Conservation (phyloP, 2,888 invertebrate species). For the Temnothorax rugatulus region DNA sequence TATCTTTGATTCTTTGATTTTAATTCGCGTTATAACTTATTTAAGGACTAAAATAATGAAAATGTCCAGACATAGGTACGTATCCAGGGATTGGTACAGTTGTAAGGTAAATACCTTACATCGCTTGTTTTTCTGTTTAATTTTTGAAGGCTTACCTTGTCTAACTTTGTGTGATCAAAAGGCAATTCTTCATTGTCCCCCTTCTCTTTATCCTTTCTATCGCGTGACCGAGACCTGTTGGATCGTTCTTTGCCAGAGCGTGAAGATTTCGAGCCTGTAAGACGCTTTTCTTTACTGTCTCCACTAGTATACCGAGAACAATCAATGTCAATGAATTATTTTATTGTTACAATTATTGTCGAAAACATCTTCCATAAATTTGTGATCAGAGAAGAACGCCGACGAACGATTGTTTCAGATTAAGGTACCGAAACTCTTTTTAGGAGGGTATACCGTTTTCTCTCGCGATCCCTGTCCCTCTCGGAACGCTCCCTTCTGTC, state of each 20-base stretch:
- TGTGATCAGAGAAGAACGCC: conserved; percentile 2
- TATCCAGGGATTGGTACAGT: no score
- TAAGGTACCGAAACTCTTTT: conserved; percentile 17
- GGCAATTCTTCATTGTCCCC: conserved; percentile 87
- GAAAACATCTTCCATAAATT: conserved; percentile 24
- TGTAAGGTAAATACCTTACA: no score
- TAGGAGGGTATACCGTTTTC: conserved; percentile 86
- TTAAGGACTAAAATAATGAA: no score
- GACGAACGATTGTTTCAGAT: neutral
- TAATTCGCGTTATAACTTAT: no score
- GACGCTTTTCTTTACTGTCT: conserved; percentile 89
- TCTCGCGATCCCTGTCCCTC: conserved; percentile 87
- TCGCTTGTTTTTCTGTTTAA: neutral
- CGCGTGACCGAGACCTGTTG: conserved; percentile 88
- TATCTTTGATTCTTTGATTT: no score
- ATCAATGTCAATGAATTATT: conserved; percentile 75
- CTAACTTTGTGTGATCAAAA: conserved; percentile 91
- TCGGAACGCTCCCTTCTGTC: conserved; percentile 85
- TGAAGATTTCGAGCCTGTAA: conserved; percentile 88
- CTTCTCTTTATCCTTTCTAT: conserved; percentile 88
- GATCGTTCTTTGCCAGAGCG: conserved; percentile 85
- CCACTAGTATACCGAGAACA: conserved; percentile 87
- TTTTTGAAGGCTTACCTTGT: conserved; percentile 88
- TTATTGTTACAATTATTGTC: conserved; percentile 47
- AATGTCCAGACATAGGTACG: no score